Conservation (phyloP, 2,888 invertebrate species). For the Tethea ocularis region DNA sequence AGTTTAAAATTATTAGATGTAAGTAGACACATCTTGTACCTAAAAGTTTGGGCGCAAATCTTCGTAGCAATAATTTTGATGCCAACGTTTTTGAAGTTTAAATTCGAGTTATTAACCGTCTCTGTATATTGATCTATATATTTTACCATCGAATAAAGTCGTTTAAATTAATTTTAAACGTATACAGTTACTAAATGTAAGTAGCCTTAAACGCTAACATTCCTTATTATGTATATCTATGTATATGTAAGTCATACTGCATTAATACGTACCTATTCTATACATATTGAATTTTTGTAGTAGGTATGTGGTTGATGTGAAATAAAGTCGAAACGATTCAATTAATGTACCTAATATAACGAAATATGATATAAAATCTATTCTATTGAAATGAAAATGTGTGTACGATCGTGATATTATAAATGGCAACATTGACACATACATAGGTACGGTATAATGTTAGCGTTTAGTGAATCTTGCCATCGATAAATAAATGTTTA, state of each 20-base stretch:
- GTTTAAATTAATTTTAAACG: constrained; percentile 62
- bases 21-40: constrained; percentile 81
- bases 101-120: constrained; percentile 63
- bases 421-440: constrained; percentile 8
- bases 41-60: constrained; percentile 70
- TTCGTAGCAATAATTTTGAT: constrained; percentile 80
- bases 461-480: constrained; percentile 82
- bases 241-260: constrained; percentile 23
- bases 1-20: constrained; percentile 62
- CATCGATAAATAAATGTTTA: constrained; percentile 66
- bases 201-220: constrained; percentile 81
- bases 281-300: constrained; percentile 10
- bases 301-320: not conserved
- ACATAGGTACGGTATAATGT: constrained; percentile 64
- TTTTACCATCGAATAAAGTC: constrained; percentile 58
- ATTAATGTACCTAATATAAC: not conserved
- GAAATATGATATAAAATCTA: not conserved
- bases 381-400: not conserved
- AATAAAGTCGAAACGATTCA: not conserved
- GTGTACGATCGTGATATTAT: constrained; percentile 3
- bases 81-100: constrained; percentile 73
- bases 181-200: constrained; percentile 63
- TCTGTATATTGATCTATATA: constrained; percentile 69
- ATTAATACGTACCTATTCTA: not conserved
- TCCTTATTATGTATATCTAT: constrained; percentile 57